Percentiles rank a stretch among this genome's conserved stretches.
Conservation (phyloP, 2,888 invertebrate species). For the Schizaphis graminum region DNA sequence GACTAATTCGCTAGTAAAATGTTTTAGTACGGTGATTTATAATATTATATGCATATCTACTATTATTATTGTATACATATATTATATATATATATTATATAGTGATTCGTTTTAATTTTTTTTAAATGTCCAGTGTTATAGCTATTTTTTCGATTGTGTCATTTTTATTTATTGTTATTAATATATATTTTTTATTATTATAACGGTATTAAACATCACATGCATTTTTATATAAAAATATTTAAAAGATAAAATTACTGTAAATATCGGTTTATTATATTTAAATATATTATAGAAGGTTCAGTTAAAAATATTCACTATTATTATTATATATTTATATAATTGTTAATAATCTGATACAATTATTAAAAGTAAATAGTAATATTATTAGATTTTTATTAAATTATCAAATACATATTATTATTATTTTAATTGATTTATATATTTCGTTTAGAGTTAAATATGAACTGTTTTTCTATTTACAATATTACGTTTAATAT, state of each 20-base stretch:
- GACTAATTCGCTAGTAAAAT: conserved; percentile 53
- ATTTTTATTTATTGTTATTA: conserved; percentile 16
- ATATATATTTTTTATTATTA: not conserved
- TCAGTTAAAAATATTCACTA: not conserved
- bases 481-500: too few relatives aligned
- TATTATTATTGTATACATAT: not conserved
- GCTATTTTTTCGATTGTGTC: not conserved
- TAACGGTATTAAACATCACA: not conserved
- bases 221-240: not conserved
- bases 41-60: not conserved
- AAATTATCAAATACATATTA: not conserved
- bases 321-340: not conserved
- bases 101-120: conserved; percentile 42
- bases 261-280: not conserved
- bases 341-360: not conserved
- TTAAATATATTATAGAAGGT: not conserved
- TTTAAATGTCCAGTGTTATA: not conserved
- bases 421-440: not conserved
- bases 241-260: not conserved
- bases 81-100: not conserved
- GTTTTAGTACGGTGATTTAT: conserved; percentile 1
- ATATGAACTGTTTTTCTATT: not conserved
- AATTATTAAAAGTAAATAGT: not conserved
- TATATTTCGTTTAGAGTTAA: not conserved
- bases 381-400: not conserved